phyloP scores from a whole-genome alignment of 1,140 invertebrate genomes.

The Bemisia tabaci region DNA sequence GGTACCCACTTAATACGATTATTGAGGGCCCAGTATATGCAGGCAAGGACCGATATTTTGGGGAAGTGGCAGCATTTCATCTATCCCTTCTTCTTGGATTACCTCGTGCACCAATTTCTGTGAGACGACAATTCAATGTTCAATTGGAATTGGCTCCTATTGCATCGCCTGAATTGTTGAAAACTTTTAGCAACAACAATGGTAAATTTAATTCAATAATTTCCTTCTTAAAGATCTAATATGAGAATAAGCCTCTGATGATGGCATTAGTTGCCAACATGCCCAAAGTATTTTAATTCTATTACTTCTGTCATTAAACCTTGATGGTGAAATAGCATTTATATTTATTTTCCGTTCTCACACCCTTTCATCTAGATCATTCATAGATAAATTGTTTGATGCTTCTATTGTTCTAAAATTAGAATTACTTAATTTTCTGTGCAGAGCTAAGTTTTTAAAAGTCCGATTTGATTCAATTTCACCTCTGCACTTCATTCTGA shows the following conservation, averaged over 20 bases:
- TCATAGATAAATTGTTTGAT: no score
- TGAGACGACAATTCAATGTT: slow-evolving; percentile 55
- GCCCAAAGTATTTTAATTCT: not conserved
- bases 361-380: no score
- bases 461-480: no score
- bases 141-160: slow-evolving; percentile 50
- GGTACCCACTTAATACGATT: slow-evolving; percentile 57
- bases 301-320: no score
- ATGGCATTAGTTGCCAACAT: no score
- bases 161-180: slow-evolving; percentile 47
- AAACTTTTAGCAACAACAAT: slow-evolving; percentile 34
- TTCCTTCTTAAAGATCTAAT: slow-evolving; percentile 6
- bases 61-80: slow-evolving; percentile 92
- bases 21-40: slow-evolving; percentile 68
- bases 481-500: no score
- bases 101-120: slow-evolving; percentile 60
- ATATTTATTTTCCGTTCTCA: no score
- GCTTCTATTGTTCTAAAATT: no score
- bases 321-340: no score
- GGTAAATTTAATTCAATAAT: slow-evolving; percentile 2
- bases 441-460: no score
- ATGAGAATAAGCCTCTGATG: no score
- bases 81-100: slow-evolving; percentile 64
- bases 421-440: no score
- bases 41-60: slow-evolving; percentile 81